phyloP scores from a whole-genome alignment of 2,113 vertebrate species.

The Sander vitreus region DNA sequence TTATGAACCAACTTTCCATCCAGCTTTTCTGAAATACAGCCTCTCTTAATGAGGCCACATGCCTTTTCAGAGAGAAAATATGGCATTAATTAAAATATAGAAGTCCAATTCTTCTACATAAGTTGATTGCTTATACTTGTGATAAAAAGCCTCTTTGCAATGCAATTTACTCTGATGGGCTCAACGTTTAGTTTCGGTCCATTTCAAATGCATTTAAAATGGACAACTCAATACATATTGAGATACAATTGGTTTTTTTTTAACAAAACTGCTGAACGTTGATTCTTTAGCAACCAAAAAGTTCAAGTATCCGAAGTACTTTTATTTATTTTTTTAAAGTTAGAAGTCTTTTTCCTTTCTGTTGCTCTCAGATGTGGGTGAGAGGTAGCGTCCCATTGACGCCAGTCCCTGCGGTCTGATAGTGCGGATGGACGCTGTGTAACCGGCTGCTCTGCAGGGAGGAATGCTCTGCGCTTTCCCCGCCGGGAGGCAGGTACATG shows the following conservation, averaged over 20 bases:
- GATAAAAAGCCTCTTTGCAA: constrained; percentile 79
- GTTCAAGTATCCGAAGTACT: constrained; percentile 86
- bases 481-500: constrained; percentile 98
- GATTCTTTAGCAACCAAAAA: constrained; percentile 79
- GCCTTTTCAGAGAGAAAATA: constrained; percentile 85
- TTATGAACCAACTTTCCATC: constrained; percentile 82
- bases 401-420: constrained; percentile 93
- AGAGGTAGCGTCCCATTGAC: constrained; percentile 97
- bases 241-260: constrained; percentile 65
- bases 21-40: constrained; percentile 85
- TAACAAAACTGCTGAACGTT: constrained; percentile 72
- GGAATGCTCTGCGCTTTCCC: constrained; percentile 92
- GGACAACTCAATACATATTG: constrained; percentile 65
- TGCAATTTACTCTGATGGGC: constrained; percentile 74
- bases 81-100: constrained; percentile 82
- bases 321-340: constrained; percentile 57
- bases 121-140: constrained; percentile 83
- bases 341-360: constrained; percentile 33
- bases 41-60: constrained; percentile 83
- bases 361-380: constrained; percentile 93
- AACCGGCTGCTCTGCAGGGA: constrained; percentile 92
- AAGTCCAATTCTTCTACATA: constrained; percentile 85
- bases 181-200: constrained; percentile 75
- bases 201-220: constrained; percentile 70
- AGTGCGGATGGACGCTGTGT: constrained; percentile 97